phyloP scores from a whole-genome alignment of 2,888 invertebrate genomes.

The Dilophus febrilis region DNA sequence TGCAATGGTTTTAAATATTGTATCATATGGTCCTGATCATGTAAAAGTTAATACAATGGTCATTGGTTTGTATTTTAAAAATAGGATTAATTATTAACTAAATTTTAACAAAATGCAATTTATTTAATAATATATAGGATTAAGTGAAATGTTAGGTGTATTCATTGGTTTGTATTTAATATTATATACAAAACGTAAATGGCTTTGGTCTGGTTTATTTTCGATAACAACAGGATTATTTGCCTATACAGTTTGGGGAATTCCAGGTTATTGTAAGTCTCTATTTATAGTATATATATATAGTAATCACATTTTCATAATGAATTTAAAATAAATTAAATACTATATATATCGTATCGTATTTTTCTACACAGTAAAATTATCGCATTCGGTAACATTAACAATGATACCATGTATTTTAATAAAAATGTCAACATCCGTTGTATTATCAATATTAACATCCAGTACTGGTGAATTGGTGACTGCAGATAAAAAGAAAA shows the following conservation, averaged over 20 bases:
- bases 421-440: conserved; percentile 25
- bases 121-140: conserved; percentile 13
- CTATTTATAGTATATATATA: not conserved
- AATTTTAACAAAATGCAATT: not conserved
- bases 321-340: too few relatives aligned
- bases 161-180: conserved; percentile 26
- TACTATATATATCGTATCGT: not conserved
- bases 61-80: conserved; percentile 19
- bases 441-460: conserved; percentile 24
- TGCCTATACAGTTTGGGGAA: conserved; percentile 23
- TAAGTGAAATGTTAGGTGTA: conserved; percentile 26
- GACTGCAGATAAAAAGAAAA: conserved; percentile 14
- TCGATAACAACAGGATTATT: conserved; percentile 20
- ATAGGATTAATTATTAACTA: not conserved
- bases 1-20: conserved; percentile 28
- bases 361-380: conserved; percentile 12
- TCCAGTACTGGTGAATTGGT: conserved; percentile 29
- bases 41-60: conserved; percentile 27
- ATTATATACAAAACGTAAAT: conserved; percentile 21
- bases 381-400: conserved; percentile 20
- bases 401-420: conserved; percentile 24
- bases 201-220: conserved; percentile 25
- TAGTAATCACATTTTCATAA: not conserved
- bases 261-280: conserved; percentile 21
- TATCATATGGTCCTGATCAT: conserved; percentile 25